Percentiles rank a stretch among this genome's conserved stretches.
Evolutionary conservation across 2,797 vertebrate genomes (phyloP).

Genomic region (Notoglanidium macrostoma): DNA sequence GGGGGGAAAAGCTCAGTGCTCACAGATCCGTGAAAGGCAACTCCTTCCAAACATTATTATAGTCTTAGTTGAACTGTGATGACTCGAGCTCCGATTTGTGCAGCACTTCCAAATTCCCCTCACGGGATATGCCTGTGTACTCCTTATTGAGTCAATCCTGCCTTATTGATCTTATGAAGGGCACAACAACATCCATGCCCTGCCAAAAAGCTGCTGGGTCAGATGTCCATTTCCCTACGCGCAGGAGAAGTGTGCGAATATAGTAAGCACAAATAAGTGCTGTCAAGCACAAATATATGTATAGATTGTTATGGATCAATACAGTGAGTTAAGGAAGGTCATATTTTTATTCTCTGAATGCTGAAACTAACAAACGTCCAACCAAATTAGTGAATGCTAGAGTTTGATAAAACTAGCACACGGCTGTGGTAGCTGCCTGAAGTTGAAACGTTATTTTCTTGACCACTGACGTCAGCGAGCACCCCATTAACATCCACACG

Average conservation of each 20-base stretch:
- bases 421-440: neutral
- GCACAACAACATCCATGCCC: conserved; percentile 36
- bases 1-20: conserved; percentile 12
- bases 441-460: neutral
- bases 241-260: neutral
- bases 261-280: conserved; percentile 13
- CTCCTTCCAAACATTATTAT: conserved; percentile 25
- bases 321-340: neutral
- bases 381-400: neutral
- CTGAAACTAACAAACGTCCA: neutral
- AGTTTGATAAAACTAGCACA: neutral
- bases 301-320: conserved; percentile 40
- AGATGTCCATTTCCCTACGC: conserved; percentile 31
- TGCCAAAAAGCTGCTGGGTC: conserved; percentile 25
- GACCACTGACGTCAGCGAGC: too few relatives aligned
- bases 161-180: conserved; percentile 51
- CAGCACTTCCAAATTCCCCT: conserved; percentile 23
- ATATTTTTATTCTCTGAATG: neutral
- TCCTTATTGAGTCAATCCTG: conserved; percentile 41
- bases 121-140: conserved; percentile 36
- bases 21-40: conserved; percentile 41
- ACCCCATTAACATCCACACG: too few relatives aligned
- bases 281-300: conserved; percentile 20
- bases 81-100: conserved; percentile 10
- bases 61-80: conserved; percentile 21